Conservation (phyloP, 2,797 vertebrate genomes). For the Cyprinodon diabolis region DNA sequence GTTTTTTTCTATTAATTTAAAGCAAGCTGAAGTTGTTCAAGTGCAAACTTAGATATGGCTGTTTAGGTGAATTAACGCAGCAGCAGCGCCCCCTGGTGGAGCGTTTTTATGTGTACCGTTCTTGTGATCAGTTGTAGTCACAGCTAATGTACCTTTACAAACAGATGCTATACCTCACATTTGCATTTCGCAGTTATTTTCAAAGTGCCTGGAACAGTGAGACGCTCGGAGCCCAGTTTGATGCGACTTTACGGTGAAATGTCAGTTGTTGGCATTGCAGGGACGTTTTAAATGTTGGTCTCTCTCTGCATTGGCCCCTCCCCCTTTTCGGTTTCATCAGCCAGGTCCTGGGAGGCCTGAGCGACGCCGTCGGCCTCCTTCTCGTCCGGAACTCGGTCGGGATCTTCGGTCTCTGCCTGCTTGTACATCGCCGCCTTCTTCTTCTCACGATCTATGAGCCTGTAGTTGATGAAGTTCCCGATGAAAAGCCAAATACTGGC, state of each 20-base stretch:
- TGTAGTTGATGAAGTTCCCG: conserved; percentile 94
- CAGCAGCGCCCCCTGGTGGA: background rate
- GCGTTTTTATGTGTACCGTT: background rate
- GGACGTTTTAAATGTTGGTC: conserved; percentile 88
- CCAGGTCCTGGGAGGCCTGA: conserved; percentile 64
- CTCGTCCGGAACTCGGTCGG: conserved; percentile 38
- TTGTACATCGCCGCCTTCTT: conserved; percentile 78
- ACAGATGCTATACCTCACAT: conserved; percentile 28
- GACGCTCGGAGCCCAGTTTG: conserved; percentile 46
- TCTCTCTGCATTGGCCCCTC: conserved; percentile 86
- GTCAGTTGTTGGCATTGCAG: conserved; percentile 25
- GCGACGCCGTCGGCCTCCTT: conserved; percentile 76
- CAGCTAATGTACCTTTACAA: conserved; percentile 25
- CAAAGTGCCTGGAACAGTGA: conserved; percentile 22
- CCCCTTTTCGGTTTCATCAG: conserved; percentile 58
- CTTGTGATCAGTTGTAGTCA: conserved; percentile 26
- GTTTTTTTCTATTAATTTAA: background rate
- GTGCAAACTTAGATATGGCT: background rate
- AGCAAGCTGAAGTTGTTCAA: background rate
- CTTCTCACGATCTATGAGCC: conserved; percentile 88
- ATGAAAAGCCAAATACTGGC: conserved; percentile 94
- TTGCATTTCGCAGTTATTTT: conserved; percentile 66
- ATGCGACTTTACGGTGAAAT: conserved; percentile 28
- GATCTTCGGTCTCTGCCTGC: conserved; percentile 72
- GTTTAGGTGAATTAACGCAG: background rate